phyloP scores from a whole-genome alignment of 1,140 invertebrate species.

The Ceratoteleas bidentatus region DNA sequence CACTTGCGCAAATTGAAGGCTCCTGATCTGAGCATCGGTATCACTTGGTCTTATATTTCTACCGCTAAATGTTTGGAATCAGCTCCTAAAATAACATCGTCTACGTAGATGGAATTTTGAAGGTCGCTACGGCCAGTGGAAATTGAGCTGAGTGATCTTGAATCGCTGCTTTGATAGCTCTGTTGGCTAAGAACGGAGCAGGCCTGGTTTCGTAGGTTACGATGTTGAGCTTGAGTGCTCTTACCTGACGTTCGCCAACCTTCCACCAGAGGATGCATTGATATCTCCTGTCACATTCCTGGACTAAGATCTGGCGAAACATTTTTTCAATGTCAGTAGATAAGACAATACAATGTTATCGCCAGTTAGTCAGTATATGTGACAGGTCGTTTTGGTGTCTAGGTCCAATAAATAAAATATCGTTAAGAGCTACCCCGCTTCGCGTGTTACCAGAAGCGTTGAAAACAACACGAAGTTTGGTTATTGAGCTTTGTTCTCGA shows the following conservation, averaged over 20 bases:
- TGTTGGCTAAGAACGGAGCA: neutral
- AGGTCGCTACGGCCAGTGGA: neutral
- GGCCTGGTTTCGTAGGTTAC: neutral
- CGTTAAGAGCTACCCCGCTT: conserved; percentile 7
- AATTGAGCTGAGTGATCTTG: neutral
- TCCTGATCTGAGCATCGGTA: neutral
- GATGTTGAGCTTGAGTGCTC: neutral
- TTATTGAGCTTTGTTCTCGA: conserved; percentile 46
- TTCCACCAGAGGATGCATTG: neutral
- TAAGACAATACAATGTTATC: neutral
- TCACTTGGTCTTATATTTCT: neutral
- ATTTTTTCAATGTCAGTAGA: neutral
- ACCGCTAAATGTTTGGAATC: neutral
- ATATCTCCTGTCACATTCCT: neutral
- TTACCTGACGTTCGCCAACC: no score
- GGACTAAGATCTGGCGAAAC: neutral
- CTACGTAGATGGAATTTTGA: neutral
- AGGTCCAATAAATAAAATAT: conserved; percentile 13
- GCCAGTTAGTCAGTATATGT: neutral
- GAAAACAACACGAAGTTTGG: conserved; percentile 61
- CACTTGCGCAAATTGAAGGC: neutral
- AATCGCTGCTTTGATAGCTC: neutral
- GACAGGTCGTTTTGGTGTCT: conserved; percentile 52
- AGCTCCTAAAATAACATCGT: neutral
- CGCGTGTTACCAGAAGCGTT: conserved; percentile 7